phyloP scores from a whole-genome alignment of 1,140 invertebrate genomes.

The Leptinotarsa undecemlineata region DNA sequence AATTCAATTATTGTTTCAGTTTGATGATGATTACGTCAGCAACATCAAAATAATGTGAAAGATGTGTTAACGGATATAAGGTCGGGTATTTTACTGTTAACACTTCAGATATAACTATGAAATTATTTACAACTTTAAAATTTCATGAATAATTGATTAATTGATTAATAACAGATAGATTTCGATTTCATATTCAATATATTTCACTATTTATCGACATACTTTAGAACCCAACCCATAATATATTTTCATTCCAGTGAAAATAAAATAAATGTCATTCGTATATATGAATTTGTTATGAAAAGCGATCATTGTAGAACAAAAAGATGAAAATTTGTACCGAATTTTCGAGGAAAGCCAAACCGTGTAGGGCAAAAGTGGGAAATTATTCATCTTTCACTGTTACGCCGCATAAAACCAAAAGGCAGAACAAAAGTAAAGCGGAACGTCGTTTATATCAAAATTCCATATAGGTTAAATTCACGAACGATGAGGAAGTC shows the following conservation, averaged over 20 bases:
- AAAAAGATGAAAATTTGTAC: slow-evolving; percentile 25
- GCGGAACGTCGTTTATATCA: slow-evolving; percentile 29
- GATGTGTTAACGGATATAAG: too few species aligned
- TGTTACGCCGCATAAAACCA: slow-evolving; percentile 23
- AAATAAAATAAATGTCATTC: background rate
- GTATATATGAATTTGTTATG: background rate
- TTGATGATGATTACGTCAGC: too few species aligned
- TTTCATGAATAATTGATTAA: too few species aligned
- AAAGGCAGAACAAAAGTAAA: slow-evolving; percentile 28
- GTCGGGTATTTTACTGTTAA: too few species aligned
- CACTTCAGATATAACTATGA: too few species aligned
- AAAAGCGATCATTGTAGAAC: slow-evolving; percentile 16
- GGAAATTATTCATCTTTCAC: slow-evolving; percentile 29
- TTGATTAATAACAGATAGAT: too few species aligned
- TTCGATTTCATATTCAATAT: too few species aligned
- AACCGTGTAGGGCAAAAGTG: slow-evolving; percentile 28
- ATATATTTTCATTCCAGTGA: background rate
- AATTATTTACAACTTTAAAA: too few species aligned
- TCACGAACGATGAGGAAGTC: slow-evolving; percentile 3
- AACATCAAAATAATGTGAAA: too few species aligned
- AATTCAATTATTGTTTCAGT: too few species aligned
- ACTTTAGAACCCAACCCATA: background rate
- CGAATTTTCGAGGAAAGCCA: slow-evolving; percentile 26
- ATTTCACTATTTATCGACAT: too few species aligned
- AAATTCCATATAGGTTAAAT: slow-evolving; percentile 23